Base-by-base conservation (phyloP, 2,888 invertebrate species). In the Boloria euphrosyne region DNA sequence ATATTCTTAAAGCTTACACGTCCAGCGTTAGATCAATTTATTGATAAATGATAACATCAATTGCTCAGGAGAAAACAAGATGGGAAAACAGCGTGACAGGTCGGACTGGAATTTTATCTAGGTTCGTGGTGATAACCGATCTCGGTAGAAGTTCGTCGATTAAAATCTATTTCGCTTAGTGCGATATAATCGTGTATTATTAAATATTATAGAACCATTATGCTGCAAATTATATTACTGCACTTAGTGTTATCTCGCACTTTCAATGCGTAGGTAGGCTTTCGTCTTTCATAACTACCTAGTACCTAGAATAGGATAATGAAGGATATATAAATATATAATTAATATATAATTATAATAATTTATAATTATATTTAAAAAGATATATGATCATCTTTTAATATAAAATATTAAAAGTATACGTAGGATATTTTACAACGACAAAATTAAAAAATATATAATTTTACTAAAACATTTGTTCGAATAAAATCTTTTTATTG, bases 31-130 rank as follows among this genome's bases (percentile, higher is more conserved):
- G 67, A 69, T 71, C 69, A 67, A 71, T 69, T 67, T 69, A 66
- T 54, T 66, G 68, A 70, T 70, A 70, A 66, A 51, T 62, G 70
- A 70, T 68, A 70, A 69, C 31, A 65, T 69, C 65, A 53, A 66
- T 62, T 52, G 62, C 54, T 57, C 44, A 16, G 62, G 69, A 68
- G 71, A 71, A 71, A 71, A 71, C 64, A 47, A 67, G 67, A 67
- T 69, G 69, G 63, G 69, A 70, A 71, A 70, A 71, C 67, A 67
- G 63, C 62, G 55, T 70, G 71, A 68, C 71, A 62, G 70, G 70
- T 70, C 67, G 59, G 64, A 71, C 71, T 64, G 70, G 71, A 71
- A 70, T 66, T 68, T 71, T 71, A 71, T 71, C 71, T 71, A 70
- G 71, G 71, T 64, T 70, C 65, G 63, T 65, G 50, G 62, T 47